These are phyloP conservation scores for Porites lutea DNA, from an alignment of 64 coral and sea anemone genomes.

Conservation along the genomic window DNA sequence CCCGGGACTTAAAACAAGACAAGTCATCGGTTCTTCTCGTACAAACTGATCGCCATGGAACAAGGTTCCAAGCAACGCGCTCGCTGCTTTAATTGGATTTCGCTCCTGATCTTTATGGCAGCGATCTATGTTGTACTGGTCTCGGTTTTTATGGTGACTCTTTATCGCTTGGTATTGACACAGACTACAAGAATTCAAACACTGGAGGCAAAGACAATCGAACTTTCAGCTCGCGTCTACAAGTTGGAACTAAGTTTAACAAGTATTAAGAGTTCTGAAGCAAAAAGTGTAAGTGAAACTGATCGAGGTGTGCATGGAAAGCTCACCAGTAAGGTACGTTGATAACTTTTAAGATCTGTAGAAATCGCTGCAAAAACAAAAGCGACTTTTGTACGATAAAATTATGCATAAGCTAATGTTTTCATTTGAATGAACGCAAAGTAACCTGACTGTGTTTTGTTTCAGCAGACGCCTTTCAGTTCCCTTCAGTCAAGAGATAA, in stretches of 20 bases:
- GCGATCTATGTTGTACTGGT: neutral
- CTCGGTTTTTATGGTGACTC: constrained; percentile 38
- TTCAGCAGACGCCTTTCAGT: neutral
- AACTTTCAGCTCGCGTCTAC: constrained; percentile 1
- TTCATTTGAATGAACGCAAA: neutral
- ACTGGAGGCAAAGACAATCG: neutral
- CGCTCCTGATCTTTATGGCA: neutral
- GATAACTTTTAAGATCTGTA: neutral
- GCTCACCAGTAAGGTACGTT: neutral
- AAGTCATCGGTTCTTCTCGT: no score
- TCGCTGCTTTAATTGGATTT: constrained; percentile 8
- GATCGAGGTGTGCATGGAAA: neutral
- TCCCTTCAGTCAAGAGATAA: neutral
- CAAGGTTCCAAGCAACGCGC: neutral
- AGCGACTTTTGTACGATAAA: neutral
- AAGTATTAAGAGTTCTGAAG: neutral
- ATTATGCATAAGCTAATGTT: neutral
- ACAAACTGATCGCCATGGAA: neutral
- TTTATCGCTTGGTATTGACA: neutral
- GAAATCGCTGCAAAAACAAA: neutral
- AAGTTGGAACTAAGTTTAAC: neutral
- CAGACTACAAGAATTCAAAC: constrained; percentile 12
- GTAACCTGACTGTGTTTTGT: neutral
- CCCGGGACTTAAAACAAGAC: neutral
- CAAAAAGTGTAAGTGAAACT: neutral